Percentiles rank a stretch among this genome's conserved stretches.
phyloP scores from a whole-genome alignment of 2,888 invertebrate species.

The Tubulanus polymorphus region DNA sequence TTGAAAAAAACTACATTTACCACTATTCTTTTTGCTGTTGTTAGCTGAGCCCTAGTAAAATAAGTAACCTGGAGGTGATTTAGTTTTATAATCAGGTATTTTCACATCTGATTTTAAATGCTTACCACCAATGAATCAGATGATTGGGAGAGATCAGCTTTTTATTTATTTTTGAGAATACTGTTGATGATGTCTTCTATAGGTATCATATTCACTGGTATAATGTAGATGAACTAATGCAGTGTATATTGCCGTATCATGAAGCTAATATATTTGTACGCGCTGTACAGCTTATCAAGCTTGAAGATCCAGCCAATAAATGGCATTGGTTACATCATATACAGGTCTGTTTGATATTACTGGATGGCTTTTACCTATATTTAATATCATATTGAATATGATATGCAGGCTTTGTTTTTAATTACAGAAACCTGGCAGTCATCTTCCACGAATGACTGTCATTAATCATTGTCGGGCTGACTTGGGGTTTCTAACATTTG shows the following conservation, averaged over 20 bases:
- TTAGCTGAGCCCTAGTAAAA: too few relatives aligned
- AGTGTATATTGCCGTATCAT: conserved; percentile 85
- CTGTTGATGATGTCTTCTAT: conserved; percentile 11
- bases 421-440: conserved; percentile 64
- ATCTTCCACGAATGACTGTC: conserved; percentile 69
- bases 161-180: too few relatives aligned
- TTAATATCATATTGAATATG: not conserved
- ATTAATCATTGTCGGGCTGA: conserved; percentile 69
- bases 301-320: conserved; percentile 53
- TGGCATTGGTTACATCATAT: conserved; percentile 62
- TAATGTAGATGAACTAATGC: conserved; percentile 76
- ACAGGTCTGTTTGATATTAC: conserved; percentile 55
- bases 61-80: too few relatives aligned
- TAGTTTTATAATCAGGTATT: too few relatives aligned
- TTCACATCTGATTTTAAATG: too few relatives aligned
- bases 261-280: conserved; percentile 83
- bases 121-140: too few relatives aligned
- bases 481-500: conserved; percentile 62
- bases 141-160: too few relatives aligned
- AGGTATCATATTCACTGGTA: conserved; percentile 84
- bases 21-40: not conserved
- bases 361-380: not conserved
- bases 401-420: conserved; percentile 2
- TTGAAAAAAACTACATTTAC: not conserved
- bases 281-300: conserved; percentile 69